Base-by-base conservation (phyloP, 2,113 vertebrate species). In the Urocolius indicus region DNA sequence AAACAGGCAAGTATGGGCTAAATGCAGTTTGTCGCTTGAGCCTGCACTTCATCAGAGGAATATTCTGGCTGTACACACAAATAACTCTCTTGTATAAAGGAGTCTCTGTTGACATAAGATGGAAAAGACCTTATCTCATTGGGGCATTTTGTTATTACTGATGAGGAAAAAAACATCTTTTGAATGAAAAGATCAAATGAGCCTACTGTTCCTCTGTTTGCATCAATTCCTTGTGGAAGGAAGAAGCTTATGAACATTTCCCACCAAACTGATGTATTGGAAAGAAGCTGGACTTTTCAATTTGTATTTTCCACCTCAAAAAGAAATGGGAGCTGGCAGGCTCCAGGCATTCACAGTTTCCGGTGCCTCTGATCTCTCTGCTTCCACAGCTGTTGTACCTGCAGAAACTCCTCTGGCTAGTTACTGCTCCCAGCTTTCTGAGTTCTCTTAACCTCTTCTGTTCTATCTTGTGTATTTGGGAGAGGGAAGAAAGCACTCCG, bases 21-120 rank as follows among this genome's bases (percentile, higher is more conserved):
- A 92, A 81, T 21, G 30, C 17, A 71, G 51, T 63, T 86, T 61
- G 46, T 85, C 41, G n/a, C 68, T 88, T 72, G 85, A 80, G 52
- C 68, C 57, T 72, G 51, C 23, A n/a, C 32, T 90, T 86, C 45
- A 49, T 69, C 75, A 59, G 72, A 67, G 57, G 34, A 86, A 62
- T 78, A 72, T 78, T 59, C 71, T 86, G 55, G 23, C 61, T 78
- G 27, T 32, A 29, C 23, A 80, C 24, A 62, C 4, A 73, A 24
- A 63, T 55, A 84, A 66, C 34, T 63, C 17, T 36, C 38, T 57
- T 7, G 0, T 24, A 57, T 65, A 84, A 74, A 49, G 34, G n/a
- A 84, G n/a, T 19, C 7, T 76, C 41, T 90, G 66, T 68, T 82
- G 80, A 72, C 45, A 73, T 21, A 51, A 86, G 57, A 48, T 91